Evolutionary conservation across 2,113 vertebrate species (phyloP).

Genomic region (Picathartes gymnocephalus): DNA sequence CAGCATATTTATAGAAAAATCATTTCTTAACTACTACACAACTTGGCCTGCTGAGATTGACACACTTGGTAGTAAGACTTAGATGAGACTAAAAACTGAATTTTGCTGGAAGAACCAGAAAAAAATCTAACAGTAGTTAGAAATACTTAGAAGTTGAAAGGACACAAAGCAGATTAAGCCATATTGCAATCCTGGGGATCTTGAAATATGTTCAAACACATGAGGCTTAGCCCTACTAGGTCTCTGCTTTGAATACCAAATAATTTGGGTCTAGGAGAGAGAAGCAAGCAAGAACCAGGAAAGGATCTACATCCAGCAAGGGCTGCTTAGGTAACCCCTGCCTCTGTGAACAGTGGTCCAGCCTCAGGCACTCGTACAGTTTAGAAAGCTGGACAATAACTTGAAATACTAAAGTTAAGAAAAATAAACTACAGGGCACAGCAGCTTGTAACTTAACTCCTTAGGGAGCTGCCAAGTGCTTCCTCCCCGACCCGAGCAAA

Average conservation of each 20-base stretch:
- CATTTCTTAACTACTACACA: not conserved
- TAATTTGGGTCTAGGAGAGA: not conserved
- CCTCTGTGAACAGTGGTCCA: not conserved
- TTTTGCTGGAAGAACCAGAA: not conserved
- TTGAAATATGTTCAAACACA: not conserved
- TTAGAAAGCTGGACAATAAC: not conserved
- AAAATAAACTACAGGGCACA: not conserved
- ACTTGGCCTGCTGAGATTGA: not conserved
- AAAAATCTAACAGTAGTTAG: rapidly evolving
- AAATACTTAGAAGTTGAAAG: not conserved
- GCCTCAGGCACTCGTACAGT: not conserved
- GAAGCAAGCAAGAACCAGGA: not conserved
- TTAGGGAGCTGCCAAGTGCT: not conserved
- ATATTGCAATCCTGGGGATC: not conserved
- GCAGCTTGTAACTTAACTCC: not conserved
- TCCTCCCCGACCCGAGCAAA: not conserved
- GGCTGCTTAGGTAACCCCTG: not conserved
- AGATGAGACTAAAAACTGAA: not conserved
- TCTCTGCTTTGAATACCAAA: not conserved
- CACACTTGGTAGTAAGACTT: not conserved
- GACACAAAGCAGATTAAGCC: not conserved
- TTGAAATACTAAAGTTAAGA: not conserved
- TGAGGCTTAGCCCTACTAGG: not conserved
- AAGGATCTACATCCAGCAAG: not conserved
- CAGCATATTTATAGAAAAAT: not conserved